Evolutionary conservation across 2,888 invertebrate genomes (phyloP), one percentile per base, ranked within the genome.

Genomic region (Galerucella nymphaeae): DNA sequence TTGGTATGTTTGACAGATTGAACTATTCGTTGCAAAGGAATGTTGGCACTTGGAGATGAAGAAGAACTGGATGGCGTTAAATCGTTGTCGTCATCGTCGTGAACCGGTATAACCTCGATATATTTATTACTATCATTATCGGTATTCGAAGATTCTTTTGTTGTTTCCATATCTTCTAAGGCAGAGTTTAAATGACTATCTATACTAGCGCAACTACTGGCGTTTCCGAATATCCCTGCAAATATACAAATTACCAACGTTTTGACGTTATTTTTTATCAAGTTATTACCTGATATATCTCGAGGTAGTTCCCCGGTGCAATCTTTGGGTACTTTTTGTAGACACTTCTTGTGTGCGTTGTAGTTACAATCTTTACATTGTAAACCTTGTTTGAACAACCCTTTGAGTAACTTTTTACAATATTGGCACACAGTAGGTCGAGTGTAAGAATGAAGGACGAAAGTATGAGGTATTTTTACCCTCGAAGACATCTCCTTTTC

Each of bases 1-100:
- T 96, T 97, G 64, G 97, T 98, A 88, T 99, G 98, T 86, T 98
- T 98, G 64, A 99, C 96, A 70, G 97, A 97, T 89, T 99, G 99
- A 75, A 99, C 97, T 84, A 99, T 96, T 86, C 99, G 92, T 98
- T 98, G 97, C 83, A 99, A 90, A 42, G 99, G 99, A 87, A 99
- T 99, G 90, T 99, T 97, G 87, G 95, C 94, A 89, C 95, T 95
- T 81, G 94, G 94, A 61, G 95, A 94, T 75, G 95, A 94, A 72
- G 91, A 91, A 86, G 78, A 82, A 78, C 78, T 85, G 79, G 87
- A 86, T 78, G 86, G 85, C 76, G 84, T 82, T 64, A 83, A 84
- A 73, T 86, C 86, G 81, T 84, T 85, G 83, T 87, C 87, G 83
- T 86, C 87, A 74, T 86, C 85, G 79, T 87, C 86, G 74, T 84